A percentile compares a stretch with the other conserved stretches of the same genome.
Conservation (phyloP, 2,888 invertebrate genomes). For the Abrostola tripartita region DNA sequence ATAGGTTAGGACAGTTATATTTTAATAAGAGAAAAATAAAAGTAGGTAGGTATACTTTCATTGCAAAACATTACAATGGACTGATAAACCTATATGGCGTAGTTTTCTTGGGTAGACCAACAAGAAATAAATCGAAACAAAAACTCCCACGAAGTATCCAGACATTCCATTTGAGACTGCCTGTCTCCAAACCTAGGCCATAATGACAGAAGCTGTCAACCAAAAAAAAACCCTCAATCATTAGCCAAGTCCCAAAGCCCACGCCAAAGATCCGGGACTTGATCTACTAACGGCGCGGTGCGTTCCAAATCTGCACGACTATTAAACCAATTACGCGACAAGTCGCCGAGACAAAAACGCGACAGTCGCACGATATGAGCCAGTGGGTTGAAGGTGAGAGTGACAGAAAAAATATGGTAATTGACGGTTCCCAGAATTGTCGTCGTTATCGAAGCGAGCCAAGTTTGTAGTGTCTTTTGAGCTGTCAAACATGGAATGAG, state of each 20-base stretch:
- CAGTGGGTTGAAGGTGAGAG: slow-evolving; percentile 65
- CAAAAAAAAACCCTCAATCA: slow-evolving; percentile 9
- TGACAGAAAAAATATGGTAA: slow-evolving; percentile 57
- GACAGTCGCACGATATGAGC: slow-evolving; percentile 65
- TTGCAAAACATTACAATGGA: too few species aligned
- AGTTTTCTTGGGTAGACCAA: too few species aligned
- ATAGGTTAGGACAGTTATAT: too few species aligned
- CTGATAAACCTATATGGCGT: too few species aligned
- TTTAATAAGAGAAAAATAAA: too few species aligned
- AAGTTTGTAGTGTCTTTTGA: neutral
- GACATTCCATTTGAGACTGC: too few species aligned
- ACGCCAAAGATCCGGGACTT: slow-evolving; percentile 65
- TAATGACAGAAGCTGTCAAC: neutral
- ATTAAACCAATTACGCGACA: slow-evolving; percentile 75
- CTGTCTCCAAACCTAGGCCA: neutral
- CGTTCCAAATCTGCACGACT: slow-evolving; percentile 52
- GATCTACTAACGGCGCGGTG: slow-evolving; percentile 56
- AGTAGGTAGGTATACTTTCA: too few species aligned
- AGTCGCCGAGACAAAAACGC: slow-evolving; percentile 62
- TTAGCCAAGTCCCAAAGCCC: slow-evolving; percentile 8
- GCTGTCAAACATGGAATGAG: neutral
- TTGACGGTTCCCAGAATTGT: slow-evolving; percentile 45
- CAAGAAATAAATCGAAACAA: too few species aligned
- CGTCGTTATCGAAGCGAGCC: slow-evolving; percentile 41
- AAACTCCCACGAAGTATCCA: too few species aligned